Evolutionary conservation across 1,140 invertebrate species (phyloP).

Genomic region (Trachymyrmex cornetzi): DNA sequence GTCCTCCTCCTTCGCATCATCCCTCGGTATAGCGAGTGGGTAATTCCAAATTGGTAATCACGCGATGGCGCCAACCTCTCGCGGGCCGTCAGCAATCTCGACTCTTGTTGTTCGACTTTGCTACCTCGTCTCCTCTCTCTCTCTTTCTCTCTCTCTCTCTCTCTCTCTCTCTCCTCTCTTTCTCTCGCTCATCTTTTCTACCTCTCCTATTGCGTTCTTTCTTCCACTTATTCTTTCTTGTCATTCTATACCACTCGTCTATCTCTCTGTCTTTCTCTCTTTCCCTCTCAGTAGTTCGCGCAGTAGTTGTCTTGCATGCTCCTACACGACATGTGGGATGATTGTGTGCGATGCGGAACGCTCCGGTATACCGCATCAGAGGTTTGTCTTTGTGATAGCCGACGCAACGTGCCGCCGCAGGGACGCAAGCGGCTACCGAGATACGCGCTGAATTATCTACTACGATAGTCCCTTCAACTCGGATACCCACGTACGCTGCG

Average conservation of each 20-base stretch:
- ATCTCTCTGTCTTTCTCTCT: neutral
- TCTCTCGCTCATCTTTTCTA: conserved; percentile 21
- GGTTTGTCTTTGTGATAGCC: conserved; percentile 86
- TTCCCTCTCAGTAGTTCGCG: conserved; percentile 14
- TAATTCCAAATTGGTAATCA: conserved; percentile 87
- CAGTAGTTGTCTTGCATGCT: conserved; percentile 36
- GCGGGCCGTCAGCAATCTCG: conserved; percentile 85
- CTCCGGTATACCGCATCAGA: conserved; percentile 81
- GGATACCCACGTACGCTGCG: conserved; percentile 76
- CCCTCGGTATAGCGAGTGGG: conserved; percentile 73
- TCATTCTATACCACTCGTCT: conserved; percentile 38
- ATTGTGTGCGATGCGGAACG: conserved; percentile 83
- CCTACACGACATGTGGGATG: conserved; percentile 79
- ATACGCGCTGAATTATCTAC: conserved; percentile 86
- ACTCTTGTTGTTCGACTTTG: conserved; percentile 82
- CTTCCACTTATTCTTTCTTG: conserved; percentile 44
- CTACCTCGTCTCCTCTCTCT: conserved; percentile 64
- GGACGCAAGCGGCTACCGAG: conserved; percentile 83
- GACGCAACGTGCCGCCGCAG: conserved; percentile 79
- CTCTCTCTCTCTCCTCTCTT: conserved; percentile 36
- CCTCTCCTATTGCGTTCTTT: conserved; percentile 40
- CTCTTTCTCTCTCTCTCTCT: conserved; percentile 22
- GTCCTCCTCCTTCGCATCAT: conserved; percentile 79
- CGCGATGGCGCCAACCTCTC: conserved; percentile 87
- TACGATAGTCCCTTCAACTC: conserved; percentile 82